phyloP scores from a whole-genome alignment of 2,113 vertebrate species.

The Atlantisia rogersi region DNA sequence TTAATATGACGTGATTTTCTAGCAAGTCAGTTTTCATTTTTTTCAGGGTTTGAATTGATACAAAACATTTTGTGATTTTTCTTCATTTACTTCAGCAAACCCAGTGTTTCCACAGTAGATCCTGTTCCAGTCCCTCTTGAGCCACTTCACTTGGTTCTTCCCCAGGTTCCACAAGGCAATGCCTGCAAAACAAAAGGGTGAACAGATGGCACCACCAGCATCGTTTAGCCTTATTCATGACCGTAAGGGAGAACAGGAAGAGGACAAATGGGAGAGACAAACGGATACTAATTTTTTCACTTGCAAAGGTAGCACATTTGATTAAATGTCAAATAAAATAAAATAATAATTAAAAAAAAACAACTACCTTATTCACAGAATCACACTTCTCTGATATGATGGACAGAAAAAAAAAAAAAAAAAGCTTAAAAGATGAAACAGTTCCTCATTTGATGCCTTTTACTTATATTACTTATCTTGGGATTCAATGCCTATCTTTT shows the following conservation, averaged over 20 bases:
- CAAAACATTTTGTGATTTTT: neutral
- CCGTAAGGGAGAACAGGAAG: neutral
- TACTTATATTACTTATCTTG: neutral
- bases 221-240: neutral
- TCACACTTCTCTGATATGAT: neutral
- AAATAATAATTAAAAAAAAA: neutral
- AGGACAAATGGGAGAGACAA: slow-evolving; percentile 12
- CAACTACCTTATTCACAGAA: neutral
- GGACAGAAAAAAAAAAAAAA: neutral
- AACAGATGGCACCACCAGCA: neutral
- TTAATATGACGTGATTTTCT: neutral
- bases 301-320: neutral
- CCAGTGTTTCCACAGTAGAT: neutral
- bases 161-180: neutral
- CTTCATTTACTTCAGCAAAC: neutral
- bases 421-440: neutral
- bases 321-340: neutral
- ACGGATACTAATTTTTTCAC: neutral
- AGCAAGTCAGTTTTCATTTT: neutral
- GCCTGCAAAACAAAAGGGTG: neutral
- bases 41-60: neutral
- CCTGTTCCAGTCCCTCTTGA: neutral
- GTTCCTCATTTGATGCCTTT: neutral
- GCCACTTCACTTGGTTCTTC: neutral
- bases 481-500: neutral